phyloP scores from a whole-genome alignment of 1,140 invertebrate species.

The Drusus annulatus region DNA sequence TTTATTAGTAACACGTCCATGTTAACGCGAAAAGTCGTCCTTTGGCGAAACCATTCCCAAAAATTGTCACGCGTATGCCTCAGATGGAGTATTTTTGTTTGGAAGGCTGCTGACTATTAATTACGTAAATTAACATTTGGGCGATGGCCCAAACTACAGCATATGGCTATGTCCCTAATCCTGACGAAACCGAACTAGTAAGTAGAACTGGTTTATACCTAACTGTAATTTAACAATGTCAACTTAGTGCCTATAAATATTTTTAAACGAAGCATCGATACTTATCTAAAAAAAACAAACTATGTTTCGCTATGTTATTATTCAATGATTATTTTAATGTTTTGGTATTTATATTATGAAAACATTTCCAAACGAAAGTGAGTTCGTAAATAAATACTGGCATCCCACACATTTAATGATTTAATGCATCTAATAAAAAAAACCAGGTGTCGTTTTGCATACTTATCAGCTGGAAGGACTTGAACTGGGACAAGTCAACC shows the following conservation, averaged over 20 bases:
- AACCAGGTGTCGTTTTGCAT: no score
- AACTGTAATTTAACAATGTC: constrained; percentile 53
- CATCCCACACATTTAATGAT: no score
- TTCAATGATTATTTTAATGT: no score
- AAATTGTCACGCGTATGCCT: constrained; percentile 54
- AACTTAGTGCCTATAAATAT: constrained; percentile 10
- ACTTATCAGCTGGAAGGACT: no score
- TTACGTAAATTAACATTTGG: constrained; percentile 49
- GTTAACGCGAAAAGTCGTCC: constrained; percentile 45
- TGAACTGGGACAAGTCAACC: no score
- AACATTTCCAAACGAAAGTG: no score
- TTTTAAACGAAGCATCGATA: neutral
- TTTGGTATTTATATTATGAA: no score
- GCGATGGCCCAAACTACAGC: constrained; percentile 49
- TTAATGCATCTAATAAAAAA: no score
- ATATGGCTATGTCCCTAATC: constrained; percentile 46
- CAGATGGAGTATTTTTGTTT: constrained; percentile 51
- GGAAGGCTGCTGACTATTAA: constrained; percentile 50
- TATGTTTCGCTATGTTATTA: neutral
- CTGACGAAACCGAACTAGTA: constrained; percentile 45
- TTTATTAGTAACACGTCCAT: constrained; percentile 46
- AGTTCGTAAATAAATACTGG: no score
- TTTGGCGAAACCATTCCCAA: constrained; percentile 42
- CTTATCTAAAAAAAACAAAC: neutral
- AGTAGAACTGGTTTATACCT: constrained; percentile 45